A percentile compares a stretch with the other conserved stretches of the same genome.
Evolutionary conservation across 2,888 invertebrate species (phyloP).

Genomic region (Maniola hyperantus): DNA sequence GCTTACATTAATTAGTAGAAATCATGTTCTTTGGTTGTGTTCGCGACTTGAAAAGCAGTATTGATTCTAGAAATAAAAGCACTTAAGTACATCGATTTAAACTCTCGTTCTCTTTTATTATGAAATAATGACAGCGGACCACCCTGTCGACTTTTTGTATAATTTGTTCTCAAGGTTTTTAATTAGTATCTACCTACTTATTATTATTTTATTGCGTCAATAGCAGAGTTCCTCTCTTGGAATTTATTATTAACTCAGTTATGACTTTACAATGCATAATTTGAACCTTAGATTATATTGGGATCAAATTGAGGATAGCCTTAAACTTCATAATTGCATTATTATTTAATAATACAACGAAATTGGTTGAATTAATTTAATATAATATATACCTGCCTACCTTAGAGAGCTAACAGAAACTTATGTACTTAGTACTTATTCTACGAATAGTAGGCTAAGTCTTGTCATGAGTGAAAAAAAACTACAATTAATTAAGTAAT

Average conservation of each 20-base stretch:
- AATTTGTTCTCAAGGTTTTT: conserved; percentile 50
- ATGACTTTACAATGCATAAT: conserved; percentile 69
- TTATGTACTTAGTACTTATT: not conserved
- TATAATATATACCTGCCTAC: not conserved
- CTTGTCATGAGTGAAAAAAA: no score
- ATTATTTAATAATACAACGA: conserved; percentile 27
- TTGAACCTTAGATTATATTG: conserved; percentile 46
- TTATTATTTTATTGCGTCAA: conserved; percentile 59
- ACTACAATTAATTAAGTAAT: no score
- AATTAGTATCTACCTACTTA: conserved; percentile 53
- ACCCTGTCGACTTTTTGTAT: conserved; percentile 53
- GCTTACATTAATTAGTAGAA: conserved; percentile 77
- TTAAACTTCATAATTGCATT: conserved; percentile 28
- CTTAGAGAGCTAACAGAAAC: not conserved
- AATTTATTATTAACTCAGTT: conserved; percentile 54
- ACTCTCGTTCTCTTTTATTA: conserved; percentile 33
- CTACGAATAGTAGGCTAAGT: no score
- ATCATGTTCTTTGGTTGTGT: conserved; percentile 68
- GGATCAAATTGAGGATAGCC: conserved; percentile 32
- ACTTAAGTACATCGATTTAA: conserved; percentile 33
- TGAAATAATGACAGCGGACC: conserved; percentile 50
- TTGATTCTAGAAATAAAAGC: conserved; percentile 33
- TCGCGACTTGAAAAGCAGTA: conserved; percentile 57
- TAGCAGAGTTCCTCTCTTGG: conserved; percentile 52
- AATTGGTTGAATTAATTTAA: conserved; percentile 18